These are phyloP conservation scores for Dasyurus viverrinus DNA, from an alignment of 2,113 vertebrate species.

Conservation along the genomic window DNA sequence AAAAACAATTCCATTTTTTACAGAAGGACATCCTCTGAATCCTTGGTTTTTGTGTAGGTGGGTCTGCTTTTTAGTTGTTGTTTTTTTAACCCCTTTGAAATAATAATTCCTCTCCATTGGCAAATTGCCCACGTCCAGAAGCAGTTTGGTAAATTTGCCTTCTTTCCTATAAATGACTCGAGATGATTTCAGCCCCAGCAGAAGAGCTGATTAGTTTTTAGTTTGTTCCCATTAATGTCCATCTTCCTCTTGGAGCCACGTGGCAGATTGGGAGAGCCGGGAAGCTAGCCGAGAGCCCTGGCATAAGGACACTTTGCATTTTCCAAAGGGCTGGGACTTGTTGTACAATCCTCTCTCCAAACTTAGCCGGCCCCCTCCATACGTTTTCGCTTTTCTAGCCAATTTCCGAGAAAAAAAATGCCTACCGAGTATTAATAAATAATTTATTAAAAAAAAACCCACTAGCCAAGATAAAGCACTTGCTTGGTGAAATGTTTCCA, in stretches of 20 bases:
- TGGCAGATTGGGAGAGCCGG: not conserved
- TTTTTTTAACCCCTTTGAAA: not conserved
- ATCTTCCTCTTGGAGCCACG: constrained; percentile 67
- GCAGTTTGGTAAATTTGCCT: constrained; percentile 51
- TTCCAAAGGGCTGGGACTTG: constrained; percentile 61
- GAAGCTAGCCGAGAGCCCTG: constrained; percentile 54
- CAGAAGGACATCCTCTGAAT: not conserved
- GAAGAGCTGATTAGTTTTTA: constrained; percentile 62
- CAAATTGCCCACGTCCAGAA: constrained; percentile 36
- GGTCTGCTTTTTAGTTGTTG: not conserved
- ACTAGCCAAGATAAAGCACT: constrained; percentile 68
- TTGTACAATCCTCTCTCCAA: constrained; percentile 51
- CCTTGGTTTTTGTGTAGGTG: not conserved
- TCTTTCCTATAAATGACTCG: constrained; percentile 69
- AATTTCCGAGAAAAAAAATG: constrained; percentile 65
- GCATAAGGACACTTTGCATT: constrained; percentile 60
- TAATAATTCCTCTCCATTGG: constrained; percentile 4
- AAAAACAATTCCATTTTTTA: not conserved
- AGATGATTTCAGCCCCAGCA: constrained; percentile 61
- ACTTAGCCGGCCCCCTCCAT: constrained; percentile 51
- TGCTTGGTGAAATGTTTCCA: constrained; percentile 51
- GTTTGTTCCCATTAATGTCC: constrained; percentile 48
- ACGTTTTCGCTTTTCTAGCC: constrained; percentile 55
- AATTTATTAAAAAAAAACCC: constrained; percentile 55
- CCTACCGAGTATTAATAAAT: constrained; percentile 74